phyloP scores from a whole-genome alignment of 2,113 vertebrate species.

The Willisornis vidua region DNA sequence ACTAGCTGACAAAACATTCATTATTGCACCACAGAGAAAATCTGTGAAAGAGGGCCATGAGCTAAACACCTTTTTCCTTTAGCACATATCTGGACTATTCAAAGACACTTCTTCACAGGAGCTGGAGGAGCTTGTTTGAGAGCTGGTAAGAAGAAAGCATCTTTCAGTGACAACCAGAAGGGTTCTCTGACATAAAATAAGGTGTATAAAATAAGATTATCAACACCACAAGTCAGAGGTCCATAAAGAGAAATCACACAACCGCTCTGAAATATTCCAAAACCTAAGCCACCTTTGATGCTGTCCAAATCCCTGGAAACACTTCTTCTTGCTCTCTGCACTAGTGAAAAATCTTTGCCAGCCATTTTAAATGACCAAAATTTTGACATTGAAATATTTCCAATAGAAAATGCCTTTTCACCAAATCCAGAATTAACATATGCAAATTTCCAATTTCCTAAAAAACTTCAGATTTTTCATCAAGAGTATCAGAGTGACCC shows the following conservation, averaged over 20 bases:
- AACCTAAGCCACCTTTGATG: not conserved
- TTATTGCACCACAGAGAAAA: not conserved
- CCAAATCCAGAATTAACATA: not conserved
- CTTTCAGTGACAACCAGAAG: not conserved
- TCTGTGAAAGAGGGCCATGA: not conserved
- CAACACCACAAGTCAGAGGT: not conserved
- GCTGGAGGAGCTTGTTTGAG: not conserved
- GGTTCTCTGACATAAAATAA: not conserved
- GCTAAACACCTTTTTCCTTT: not conserved
- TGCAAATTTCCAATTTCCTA: not conserved
- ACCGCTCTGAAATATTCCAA: not conserved
- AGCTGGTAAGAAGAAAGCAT: not conserved
- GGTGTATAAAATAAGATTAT: not conserved
- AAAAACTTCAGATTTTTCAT: not conserved
- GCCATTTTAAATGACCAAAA: not conserved
- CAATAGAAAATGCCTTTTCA: not conserved
- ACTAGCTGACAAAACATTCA: not conserved
- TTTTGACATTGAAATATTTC: not conserved
- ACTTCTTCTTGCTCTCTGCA: not conserved
- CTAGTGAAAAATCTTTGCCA: not conserved
- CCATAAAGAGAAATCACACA: not conserved
- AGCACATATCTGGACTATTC: not conserved
- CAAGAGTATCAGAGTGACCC: not conserved
- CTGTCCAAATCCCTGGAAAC: not conserved
- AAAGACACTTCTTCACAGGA: not conserved